These are phyloP conservation scores for Spermophilus dauricus DNA, from an alignment of 2,113 vertebrate species.

Conservation along the genomic window DNA sequence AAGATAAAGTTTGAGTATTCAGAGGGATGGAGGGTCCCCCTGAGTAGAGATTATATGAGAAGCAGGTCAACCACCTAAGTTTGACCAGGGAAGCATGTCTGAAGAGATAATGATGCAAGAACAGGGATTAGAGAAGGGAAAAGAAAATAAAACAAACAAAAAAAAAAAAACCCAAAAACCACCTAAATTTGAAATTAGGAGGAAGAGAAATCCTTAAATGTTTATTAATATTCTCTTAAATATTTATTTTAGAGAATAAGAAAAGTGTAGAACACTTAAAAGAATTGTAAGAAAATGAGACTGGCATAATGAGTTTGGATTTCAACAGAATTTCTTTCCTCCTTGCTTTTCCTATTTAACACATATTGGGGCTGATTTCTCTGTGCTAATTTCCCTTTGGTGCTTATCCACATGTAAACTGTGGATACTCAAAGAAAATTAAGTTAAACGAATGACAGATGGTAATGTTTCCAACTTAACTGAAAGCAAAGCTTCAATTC, in stretches of 20 bases:
- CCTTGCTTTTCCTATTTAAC: not conserved
- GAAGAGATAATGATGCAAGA: not conserved
- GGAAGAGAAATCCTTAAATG: too few relatives aligned
- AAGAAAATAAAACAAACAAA: not conserved
- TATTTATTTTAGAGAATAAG: not conserved
- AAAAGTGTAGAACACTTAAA: not conserved
- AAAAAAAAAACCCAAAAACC: too few relatives aligned
- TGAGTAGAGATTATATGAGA: not conserved
- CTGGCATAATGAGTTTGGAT: not conserved
- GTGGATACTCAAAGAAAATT: not conserved
- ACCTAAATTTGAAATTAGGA: not conserved
- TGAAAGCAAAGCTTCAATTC: conserved; percentile 46
- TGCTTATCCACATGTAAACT: not conserved
- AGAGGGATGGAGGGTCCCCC: not conserved
- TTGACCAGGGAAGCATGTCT: not conserved
- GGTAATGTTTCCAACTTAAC: conserved; percentile 56
- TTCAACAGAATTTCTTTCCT: not conserved
- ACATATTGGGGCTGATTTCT: not conserved
- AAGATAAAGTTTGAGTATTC: not conserved
- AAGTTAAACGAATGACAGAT: conserved; percentile 67
- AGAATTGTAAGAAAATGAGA: not conserved
- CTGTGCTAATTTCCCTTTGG: conserved; percentile 9
- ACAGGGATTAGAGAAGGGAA: not conserved
- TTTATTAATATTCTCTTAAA: too few relatives aligned
- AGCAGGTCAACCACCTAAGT: not conserved